Base-by-base conservation (phyloP, 1,140 invertebrate genomes). In the Alviniconcha marisindica region DNA sequence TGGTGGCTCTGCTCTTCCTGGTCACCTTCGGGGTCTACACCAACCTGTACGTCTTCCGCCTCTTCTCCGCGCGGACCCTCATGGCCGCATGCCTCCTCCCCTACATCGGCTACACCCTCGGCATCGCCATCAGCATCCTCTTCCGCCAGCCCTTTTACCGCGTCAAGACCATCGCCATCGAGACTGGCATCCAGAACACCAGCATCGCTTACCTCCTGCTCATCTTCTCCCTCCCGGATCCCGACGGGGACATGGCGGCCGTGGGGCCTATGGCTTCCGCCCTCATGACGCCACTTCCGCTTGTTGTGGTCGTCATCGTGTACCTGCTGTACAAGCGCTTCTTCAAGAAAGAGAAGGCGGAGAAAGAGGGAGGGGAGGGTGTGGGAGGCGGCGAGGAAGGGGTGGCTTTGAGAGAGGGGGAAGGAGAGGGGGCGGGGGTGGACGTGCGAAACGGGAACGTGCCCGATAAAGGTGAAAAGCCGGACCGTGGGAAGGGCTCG, bases 201-300 rank as follows among this genome's bases (percentile, higher is more conserved):
- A 93, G 92, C 10, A 87, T 94, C 42, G 88, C 93, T 0, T 93
- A 94, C 74, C 83, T 94, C n/a, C 83, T 94, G 48, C 86, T 94
- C 83, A 87, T 92, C 73, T 86, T 91, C 33, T 93, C 94, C 5
- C 89, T 94, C 66, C 92, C 92, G 0, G 90, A 91, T 40, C 94
- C 94, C 0, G 91, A 93, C 56, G 92, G 93, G 0, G 93, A 94
- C 44, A 81, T 94, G 51, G 91, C 93, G 1, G 90, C 93, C 12
- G 91, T 94, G n/a, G 90, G 90, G 0, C 90, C 93, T 0, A 88
- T 93, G 10, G 91, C 92, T n/a, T 96, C 97, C 40, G 97, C 97
- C 24, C 96, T 98, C 48, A 98, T 99, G 96, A 99, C 98, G 0
- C 98, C 98, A 31, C 89, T 99, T 40, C 97, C 98, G 0, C 94